These are phyloP conservation scores for Babyrousa celebensis DNA, from an alignment of 2,797 vertebrate species.

Conservation along the genomic window DNA sequence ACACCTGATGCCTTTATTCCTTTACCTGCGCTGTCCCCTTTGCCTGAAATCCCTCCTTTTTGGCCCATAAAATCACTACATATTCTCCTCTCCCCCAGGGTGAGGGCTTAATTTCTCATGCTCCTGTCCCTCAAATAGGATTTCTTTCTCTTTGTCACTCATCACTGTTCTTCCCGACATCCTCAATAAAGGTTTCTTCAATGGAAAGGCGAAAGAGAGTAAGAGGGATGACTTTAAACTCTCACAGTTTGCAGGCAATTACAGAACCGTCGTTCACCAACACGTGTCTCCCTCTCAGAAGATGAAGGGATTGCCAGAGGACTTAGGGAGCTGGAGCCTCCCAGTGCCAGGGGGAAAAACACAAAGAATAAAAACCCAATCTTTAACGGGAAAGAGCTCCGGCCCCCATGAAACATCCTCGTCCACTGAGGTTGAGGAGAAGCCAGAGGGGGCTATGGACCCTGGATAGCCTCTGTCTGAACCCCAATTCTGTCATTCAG, in stretches of 20 bases:
- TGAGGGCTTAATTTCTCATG: neutral
- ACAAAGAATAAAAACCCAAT: neutral
- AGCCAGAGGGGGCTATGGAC: neutral
- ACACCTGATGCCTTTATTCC: neutral
- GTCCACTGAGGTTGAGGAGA: neutral
- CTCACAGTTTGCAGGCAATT: neutral
- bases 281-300: neutral
- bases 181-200: neutral
- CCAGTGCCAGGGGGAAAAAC: neutral
- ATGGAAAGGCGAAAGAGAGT: neutral
- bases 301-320: neutral
- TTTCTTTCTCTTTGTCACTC: neutral
- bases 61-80: neutral
- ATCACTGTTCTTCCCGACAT: neutral
- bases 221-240: neutral
- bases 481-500: neutral
- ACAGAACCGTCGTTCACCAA: neutral
- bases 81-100: neutral
- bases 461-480: neutral
- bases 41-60: neutral
- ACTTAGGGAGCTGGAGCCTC: neutral
- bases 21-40: neutral
- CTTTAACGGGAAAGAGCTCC: neutral
- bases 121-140: neutral
- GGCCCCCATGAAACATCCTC: fast-evolving